A percentile compares a stretch with the other conserved stretches of the same genome.
phyloP scores from a whole-genome alignment of 1,140 invertebrate genomes.

The Sitobion miscanthi region DNA sequence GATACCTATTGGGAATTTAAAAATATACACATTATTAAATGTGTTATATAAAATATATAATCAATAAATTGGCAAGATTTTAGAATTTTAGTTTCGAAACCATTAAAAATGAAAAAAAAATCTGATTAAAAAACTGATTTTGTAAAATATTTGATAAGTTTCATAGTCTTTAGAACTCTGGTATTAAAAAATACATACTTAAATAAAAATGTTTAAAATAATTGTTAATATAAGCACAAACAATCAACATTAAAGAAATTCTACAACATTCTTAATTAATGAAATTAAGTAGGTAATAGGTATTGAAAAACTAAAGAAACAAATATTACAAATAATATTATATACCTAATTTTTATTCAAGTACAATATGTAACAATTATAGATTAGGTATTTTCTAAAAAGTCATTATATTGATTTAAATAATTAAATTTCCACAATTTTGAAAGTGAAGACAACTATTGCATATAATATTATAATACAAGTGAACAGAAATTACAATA shows the following conservation, averaged over 20 bases:
- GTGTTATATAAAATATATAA: not conserved
- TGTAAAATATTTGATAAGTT: not conserved
- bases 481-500: too few relatives aligned
- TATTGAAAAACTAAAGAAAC: not conserved
- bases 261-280: not conserved
- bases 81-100: not conserved
- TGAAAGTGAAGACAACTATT: too few relatives aligned
- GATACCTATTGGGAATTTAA: not conserved
- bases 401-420: too few relatives aligned
- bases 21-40: not conserved
- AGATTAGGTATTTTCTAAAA: too few relatives aligned
- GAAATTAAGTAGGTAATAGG: not conserved
- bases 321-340: not conserved
- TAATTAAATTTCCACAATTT: too few relatives aligned
- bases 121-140: not conserved
- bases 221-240: not conserved
- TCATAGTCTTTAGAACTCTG: not conserved
- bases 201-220: not conserved
- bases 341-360: not conserved
- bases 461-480: too few relatives aligned
- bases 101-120: not conserved
- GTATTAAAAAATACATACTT: not conserved
- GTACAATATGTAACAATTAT: not conserved
- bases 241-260: not conserved
- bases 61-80: not conserved